Evolutionary conservation across 2,888 invertebrate species (phyloP).

Genomic region (Eustalomyia histrio): DNA sequence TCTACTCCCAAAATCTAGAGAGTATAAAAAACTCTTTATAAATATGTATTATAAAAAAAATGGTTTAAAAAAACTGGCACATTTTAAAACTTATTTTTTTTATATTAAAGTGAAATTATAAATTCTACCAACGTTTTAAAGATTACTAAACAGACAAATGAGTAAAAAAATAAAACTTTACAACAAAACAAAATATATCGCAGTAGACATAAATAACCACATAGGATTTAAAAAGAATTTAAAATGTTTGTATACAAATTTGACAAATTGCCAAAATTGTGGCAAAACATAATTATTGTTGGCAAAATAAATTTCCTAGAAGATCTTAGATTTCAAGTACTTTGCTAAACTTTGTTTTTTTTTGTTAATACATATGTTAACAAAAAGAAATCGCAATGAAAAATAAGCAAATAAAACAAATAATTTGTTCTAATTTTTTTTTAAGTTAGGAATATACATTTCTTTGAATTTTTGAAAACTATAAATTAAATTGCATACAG

Average conservation of each 20-base stretch:
- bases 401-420: too few relatives aligned
- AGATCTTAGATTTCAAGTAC: neutral
- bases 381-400: too few relatives aligned
- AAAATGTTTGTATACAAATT: neutral
- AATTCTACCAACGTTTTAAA: conserved; percentile 56
- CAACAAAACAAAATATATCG: neutral
- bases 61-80: conserved; percentile 45
- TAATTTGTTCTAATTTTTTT: too few relatives aligned
- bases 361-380: too few relatives aligned
- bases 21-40: too few relatives aligned
- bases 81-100: conserved; percentile 26
- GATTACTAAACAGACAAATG: conserved; percentile 57
- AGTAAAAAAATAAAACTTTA: conserved; percentile 25
- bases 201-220: neutral
- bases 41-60: neutral
- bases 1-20: neutral
- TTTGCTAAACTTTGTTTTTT: neutral
- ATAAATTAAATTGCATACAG: too few relatives aligned
- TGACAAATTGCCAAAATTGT: conserved; percentile 1
- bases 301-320: neutral
- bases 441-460: too few relatives aligned
- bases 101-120: conserved; percentile 44
- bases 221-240: conserved; percentile 3
- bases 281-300: neutral
- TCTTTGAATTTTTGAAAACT: too few relatives aligned